Evolutionary conservation across 2,113 vertebrate genomes (phyloP).

Genomic region (Rhynchopsitta pachyrhyncha): DNA sequence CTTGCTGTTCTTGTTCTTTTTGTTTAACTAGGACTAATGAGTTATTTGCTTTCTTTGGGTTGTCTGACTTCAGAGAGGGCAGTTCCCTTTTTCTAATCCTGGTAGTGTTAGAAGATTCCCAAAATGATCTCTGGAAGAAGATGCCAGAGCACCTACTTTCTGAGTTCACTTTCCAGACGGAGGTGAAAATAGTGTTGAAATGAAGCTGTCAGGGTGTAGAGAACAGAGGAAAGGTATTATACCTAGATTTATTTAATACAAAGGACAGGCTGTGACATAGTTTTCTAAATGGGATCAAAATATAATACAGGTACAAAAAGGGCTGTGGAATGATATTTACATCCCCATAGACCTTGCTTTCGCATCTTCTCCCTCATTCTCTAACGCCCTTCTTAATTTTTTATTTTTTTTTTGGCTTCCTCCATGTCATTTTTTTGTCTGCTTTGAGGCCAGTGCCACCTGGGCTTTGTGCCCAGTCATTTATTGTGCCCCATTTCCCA

Average conservation of each 20-base stretch:
- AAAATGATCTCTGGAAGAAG: neutral
- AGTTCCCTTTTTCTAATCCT: neutral
- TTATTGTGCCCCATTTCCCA: neutral
- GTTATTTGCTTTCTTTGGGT: neutral
- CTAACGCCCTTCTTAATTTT: neutral
- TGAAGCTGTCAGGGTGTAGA: neutral
- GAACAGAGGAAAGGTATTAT: neutral
- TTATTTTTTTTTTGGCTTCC: neutral
- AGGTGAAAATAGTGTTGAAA: neutral
- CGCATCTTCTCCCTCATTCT: neutral
- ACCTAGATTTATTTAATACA: neutral
- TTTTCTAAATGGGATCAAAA: neutral
- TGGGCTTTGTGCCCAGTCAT: accelerated
- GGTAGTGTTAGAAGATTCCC: neutral
- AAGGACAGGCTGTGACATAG: neutral
- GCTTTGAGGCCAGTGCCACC: neutral
- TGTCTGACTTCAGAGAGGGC: neutral
- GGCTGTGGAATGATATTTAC: neutral
- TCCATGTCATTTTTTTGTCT: neutral
- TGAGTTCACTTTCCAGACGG: neutral
- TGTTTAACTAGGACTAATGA: neutral
- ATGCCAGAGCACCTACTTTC: neutral
- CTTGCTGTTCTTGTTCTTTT: neutral
- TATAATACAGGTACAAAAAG: neutral
- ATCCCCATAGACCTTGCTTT: neutral